Base-by-base conservation (phyloP, 1,140 invertebrate genomes). In the Batillaria attramentaria region DNA sequence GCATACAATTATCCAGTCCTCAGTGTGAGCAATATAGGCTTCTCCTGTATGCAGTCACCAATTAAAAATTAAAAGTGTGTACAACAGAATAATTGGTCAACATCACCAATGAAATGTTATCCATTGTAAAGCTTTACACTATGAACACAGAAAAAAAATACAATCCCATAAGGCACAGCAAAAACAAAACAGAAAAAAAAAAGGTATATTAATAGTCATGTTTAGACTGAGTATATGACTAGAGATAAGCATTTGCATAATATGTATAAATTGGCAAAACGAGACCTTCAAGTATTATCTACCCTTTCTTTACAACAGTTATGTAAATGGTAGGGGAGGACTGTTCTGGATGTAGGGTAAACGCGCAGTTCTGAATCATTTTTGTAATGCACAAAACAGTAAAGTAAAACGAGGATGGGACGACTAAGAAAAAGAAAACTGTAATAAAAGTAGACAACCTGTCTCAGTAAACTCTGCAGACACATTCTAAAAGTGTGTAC, bases 131-230 rank as follows among this genome's bases (percentile, higher is more conserved):
- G 85, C 85, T 83, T 84, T 81, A 70, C 73, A 79, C 76, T 83
- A 81, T 83, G 82, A 84, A 85, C 84, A 84, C 80, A 79, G 80
- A 85, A 87, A 77, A 83, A 79, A 79, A 77, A 46, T 69, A 83
- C 72, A 75, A 81, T 83, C 77, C 73, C 77, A 60, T 89, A 89
- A 89, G 88, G 87, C 87, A 89, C 87, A 85, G 85, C 84, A 85
- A 88, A 85, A 86, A 84, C 33, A 79, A 78, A 81, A 74, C 62
- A 69, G 24, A 77, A 74, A 60, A 43, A 81, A 41, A 74, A 74
- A 72, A 80, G 16, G 62, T 76, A 76, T 60, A 76, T 76, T 37
- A 62, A 65, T 76, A n/a, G 72, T 76, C 72, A 79, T 79, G 72
- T 79, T 72, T 75, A 76, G 70, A 43, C 42, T 79, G 65, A 60